Conservation (phyloP, 2,113 vertebrate species). For the Cichladusa arquata region DNA sequence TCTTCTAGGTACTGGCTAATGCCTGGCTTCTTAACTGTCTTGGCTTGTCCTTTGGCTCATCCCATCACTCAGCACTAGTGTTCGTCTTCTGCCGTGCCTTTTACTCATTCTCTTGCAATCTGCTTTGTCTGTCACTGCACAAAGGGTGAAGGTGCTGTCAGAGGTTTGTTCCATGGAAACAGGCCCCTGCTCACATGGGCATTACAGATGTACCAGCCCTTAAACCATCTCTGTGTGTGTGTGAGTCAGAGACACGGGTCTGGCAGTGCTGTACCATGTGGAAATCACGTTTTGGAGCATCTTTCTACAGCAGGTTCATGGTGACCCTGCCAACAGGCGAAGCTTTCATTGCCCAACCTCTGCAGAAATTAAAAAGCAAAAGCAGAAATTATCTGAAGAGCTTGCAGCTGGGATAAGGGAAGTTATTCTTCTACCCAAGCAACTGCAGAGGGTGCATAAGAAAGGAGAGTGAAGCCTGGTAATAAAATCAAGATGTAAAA, state of each 20-base stretch:
- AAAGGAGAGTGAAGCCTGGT: neutral
- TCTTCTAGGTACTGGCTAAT: conserved; percentile 78
- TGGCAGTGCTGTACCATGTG: neutral
- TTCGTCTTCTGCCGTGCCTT: rapidly evolving
- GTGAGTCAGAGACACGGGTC: rapidly evolving
- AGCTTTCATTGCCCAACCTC: neutral
- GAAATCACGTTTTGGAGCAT: neutral
- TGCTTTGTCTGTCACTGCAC: neutral
- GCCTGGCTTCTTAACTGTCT: conserved; percentile 10
- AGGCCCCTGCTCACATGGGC: neutral
- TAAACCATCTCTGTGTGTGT: rapidly evolving
- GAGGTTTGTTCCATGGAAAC: neutral
- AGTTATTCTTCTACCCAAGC: neutral
- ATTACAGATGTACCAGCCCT: neutral
- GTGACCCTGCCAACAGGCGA: neutral
- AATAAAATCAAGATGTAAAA: neutral
- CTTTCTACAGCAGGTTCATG: neutral
- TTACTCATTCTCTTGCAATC: neutral
- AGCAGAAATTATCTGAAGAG: neutral
- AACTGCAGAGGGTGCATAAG: neutral
- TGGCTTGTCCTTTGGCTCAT: conserved; percentile 52
- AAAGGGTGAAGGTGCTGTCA: neutral
- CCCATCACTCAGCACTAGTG: neutral
- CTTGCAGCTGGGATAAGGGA: neutral
- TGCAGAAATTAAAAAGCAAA: neutral